Evolutionary conservation across 2,113 vertebrate genomes (phyloP), one percentile per base, ranked within the genome.

Genomic region (Scomber colias): DNA sequence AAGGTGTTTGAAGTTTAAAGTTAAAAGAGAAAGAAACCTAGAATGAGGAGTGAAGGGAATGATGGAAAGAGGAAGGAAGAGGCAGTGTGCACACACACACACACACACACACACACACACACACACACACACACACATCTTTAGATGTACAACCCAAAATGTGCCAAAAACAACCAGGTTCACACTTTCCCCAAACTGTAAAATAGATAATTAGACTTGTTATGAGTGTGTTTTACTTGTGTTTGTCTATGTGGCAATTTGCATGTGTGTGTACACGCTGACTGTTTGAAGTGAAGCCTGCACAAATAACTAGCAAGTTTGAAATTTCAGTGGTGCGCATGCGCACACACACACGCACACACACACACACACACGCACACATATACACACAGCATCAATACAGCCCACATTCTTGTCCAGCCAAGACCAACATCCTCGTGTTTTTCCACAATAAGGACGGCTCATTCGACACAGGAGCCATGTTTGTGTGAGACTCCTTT

Each of bases 361-460:
- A 75, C 64, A 59, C 61, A 66, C 71, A 72, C 72, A 46, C 53
- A 80, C 63, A 67, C 40, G 45, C 64, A 64, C 60, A 21, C 55
- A 74, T 30, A 51, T 27, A 59, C 50, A 64, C 74, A 82, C 51
- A 56, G 55, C 49, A 60, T 66, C 50, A 48, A 64, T 55, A 60
- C 68, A 84, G 76, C 60, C 75, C 82, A 89, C 82, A 90, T 92
- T 91, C 85, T 78, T 89, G 82, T 91, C 78, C 11, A 19, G 87
- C 89, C 92, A 93, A 94, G 71, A 92, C 86, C 87, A 93, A 93
- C 89, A 93, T 77, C 74, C 48, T 77, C 19, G 50, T 94, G 90
- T 92, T 94, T 91, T 93, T 87, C 75, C 68, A 86, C 83, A 92
- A 92, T 84, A 89, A 91, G 87, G 82, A 70, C 46, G 21, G 78